Percentiles rank a stretch among this genome's conserved stretches.
Evolutionary conservation across 2,113 vertebrate species (phyloP).

Genomic region (Strix uralensis): DNA sequence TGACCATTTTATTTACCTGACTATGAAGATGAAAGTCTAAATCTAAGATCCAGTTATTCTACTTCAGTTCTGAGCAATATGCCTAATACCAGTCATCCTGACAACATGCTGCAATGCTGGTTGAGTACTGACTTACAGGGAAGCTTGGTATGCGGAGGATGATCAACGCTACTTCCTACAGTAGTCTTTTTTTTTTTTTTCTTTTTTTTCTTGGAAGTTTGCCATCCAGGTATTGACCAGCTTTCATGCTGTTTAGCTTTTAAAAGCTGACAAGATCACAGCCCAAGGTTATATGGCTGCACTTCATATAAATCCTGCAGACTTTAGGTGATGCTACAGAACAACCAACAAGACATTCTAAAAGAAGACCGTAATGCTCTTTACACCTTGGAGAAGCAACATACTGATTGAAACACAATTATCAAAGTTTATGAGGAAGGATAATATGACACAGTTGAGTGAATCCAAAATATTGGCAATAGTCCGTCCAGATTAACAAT

Average conservation of each 20-base stretch:
- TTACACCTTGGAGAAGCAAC: background rate
- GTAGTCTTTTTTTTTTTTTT: background rate
- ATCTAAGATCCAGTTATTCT: background rate
- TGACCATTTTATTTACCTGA: background rate
- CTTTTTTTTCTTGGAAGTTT: background rate
- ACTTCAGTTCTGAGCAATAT: background rate
- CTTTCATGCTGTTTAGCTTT: background rate
- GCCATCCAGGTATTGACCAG: background rate
- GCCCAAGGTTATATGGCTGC: background rate
- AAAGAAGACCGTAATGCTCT: background rate
- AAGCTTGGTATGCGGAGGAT: background rate
- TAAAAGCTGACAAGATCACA: background rate
- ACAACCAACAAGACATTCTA: background rate
- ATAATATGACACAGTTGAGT: background rate
- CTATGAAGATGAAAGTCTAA: background rate
- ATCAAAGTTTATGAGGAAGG: background rate
- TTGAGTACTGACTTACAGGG: background rate
- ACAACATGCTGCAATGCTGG: background rate
- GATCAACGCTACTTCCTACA: background rate
- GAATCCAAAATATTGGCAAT: background rate
- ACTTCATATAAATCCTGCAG: background rate
- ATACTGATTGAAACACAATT: background rate
- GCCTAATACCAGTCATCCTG: background rate
- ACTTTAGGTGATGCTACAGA: background rate
- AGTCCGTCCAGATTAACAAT: background rate